phyloP scores from a whole-genome alignment of 2,888 invertebrate species.

The Apotomis betuletana region DNA sequence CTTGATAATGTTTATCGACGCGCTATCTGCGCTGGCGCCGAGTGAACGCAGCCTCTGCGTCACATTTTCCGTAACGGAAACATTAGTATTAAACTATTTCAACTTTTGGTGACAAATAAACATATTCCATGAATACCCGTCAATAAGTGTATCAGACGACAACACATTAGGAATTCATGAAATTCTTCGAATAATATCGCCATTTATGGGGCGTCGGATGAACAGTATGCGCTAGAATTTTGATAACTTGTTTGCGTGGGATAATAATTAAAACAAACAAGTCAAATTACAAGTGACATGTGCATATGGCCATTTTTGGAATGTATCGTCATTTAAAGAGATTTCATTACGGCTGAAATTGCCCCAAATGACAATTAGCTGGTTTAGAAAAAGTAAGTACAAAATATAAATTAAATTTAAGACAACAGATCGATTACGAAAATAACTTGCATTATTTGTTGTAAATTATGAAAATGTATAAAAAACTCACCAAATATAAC shows the following conservation, averaged over 20 bases:
- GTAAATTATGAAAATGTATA: no score
- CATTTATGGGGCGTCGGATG: conserved; percentile 46
- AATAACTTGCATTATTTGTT: no score
- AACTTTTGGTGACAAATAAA: conserved; percentile 58
- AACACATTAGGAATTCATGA: conserved; percentile 51
- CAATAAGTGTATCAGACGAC: conserved; percentile 59
- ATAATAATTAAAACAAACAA: neutral
- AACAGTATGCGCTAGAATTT: conserved; percentile 29
- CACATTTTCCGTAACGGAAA: conserved; percentile 27
- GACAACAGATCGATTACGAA: no score
- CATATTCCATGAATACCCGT: conserved; percentile 54
- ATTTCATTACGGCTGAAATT: no score
- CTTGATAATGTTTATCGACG: conserved; percentile 30
- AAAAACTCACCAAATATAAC: no score
- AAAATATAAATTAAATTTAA: no score
- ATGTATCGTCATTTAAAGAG: no score
- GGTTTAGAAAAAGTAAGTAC: no score
- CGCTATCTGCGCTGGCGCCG: conserved; percentile 26
- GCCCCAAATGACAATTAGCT: no score
- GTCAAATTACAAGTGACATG: no score
- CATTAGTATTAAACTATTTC: conserved; percentile 41
- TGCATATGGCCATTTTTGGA: no score
- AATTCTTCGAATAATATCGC: conserved; percentile 50
- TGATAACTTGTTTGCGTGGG: conserved; percentile 12
- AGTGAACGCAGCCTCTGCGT: conserved; percentile 26